A percentile compares a stretch with the other conserved stretches of the same genome.
phyloP scores from a whole-genome alignment of 2,888 invertebrate species.

The Biston betularia region DNA sequence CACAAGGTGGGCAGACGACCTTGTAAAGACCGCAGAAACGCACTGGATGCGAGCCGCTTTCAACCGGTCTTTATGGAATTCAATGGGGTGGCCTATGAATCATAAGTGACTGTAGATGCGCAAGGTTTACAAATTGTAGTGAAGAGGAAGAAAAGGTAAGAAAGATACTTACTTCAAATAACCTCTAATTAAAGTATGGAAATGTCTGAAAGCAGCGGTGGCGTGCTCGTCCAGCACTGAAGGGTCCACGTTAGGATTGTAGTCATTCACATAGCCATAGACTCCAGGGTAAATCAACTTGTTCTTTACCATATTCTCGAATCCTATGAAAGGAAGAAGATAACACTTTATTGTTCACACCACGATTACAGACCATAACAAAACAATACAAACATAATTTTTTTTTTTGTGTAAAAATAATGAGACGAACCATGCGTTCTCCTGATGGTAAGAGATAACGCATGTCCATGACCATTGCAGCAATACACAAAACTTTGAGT shows the following conservation, averaged over 20 bases:
- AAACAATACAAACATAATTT: neutral
- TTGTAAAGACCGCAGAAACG: too few relatives aligned
- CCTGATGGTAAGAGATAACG: too few relatives aligned
- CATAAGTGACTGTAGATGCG: too few relatives aligned
- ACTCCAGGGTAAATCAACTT: constrained; percentile 87
- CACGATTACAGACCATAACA: neutral
- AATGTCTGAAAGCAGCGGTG: constrained; percentile 90
- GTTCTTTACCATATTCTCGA: constrained; percentile 87
- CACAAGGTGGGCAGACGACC: too few relatives aligned
- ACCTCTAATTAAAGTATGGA: constrained; percentile 90
- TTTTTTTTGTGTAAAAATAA: too few relatives aligned
- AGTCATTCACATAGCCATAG: constrained; percentile 88
- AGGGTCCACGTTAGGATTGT: constrained; percentile 88
- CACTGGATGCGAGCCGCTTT: too few relatives aligned
- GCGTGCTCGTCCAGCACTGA: constrained; percentile 89
- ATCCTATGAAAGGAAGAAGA: constrained; percentile 63
- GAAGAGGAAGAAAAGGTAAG: too few relatives aligned
- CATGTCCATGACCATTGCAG: too few relatives aligned
- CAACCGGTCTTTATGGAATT: too few relatives aligned
- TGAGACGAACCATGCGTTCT: too few relatives aligned
- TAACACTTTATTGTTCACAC: neutral
- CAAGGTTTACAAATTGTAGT: neutral
- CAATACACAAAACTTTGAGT: too few relatives aligned
- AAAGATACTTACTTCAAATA: constrained; percentile 86
- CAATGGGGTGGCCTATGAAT: too few relatives aligned